Evolutionary conservation across 2,113 vertebrate species (phyloP), one percentile per base, ranked within the genome.

Genomic region (Cepphus grylle): DNA sequence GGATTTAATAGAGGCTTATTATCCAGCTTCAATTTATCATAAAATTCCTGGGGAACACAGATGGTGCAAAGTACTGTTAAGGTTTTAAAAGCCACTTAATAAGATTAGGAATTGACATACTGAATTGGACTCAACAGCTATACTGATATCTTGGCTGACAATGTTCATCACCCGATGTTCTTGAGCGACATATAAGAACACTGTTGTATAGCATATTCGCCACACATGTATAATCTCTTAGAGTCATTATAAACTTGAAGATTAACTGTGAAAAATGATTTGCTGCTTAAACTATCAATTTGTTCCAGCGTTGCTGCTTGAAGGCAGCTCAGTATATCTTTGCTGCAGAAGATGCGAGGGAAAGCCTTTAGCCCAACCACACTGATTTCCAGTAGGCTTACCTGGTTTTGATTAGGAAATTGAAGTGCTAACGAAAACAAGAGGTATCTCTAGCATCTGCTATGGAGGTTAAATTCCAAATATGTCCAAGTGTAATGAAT

Each of bases 61-160:
- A 92, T 93, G 86, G 66, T 78, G 59, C n/a, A 74, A 86, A 94
- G 83, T 77, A 90, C 88, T 83, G 92, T 8, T 27, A 71, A 93
- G 86, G 63, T 62, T 94, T 96, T 87, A 81, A 94, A 88, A 95
- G 88, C 76, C 63, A 78, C 72, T 90, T 96, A 96, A 93, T 96
- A 93, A 96, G 95, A 92, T 96, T 92, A 94, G 38, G 40, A 90
- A 53, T 40, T 90, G 90, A 90, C 87, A 88, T 69, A 53, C 71
- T 95, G 79, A 86, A 90, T 95, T 86, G 86, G 58, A 79, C 89
- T 96, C 26, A 63, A 42, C 63, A 81, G 42, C 88, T 90, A 25
- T 42, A 32, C 71, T 71, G 90, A 29, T 96, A 90, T 12, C 71
- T 93, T 88, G 92, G 38, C 88, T 92, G 88, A 71, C 92, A 92